These are phyloP conservation scores for Globicephala melas DNA, from an alignment of 2,113 vertebrate species.

Conservation along the genomic window DNA sequence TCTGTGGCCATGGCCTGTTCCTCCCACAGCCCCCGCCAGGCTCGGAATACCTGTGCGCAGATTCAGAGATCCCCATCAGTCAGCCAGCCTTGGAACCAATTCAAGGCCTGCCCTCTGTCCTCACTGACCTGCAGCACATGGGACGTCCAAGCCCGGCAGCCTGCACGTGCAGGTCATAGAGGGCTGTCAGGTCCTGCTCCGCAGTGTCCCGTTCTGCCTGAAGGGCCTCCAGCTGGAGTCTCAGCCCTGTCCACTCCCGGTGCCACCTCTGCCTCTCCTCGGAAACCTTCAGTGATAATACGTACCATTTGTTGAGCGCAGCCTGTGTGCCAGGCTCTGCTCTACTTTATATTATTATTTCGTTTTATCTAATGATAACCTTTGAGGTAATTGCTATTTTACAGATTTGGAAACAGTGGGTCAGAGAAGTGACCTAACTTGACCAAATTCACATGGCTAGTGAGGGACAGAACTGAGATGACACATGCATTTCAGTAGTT, in stretches of 20 bases:
- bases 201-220: conserved; percentile 81
- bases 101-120: neutral
- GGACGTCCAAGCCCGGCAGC: conserved; percentile 81
- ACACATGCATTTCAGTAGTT: neutral
- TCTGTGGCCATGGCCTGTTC: conserved; percentile 82
- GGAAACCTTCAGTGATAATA: conserved; percentile 4
- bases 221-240: conserved; percentile 86
- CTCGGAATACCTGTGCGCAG: conserved; percentile 84
- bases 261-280: conserved; percentile 76
- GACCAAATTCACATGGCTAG: neutral
- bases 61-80: conserved; percentile 3
- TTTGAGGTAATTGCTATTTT: neutral
- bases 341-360: neutral
- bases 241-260: conserved; percentile 79
- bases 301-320: neutral
- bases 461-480: neutral
- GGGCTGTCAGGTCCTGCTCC: conserved; percentile 79
- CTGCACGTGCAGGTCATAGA: conserved; percentile 75
- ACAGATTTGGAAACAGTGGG: neutral
- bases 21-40: conserved; percentile 83
- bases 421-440: neutral
- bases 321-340: neutral
- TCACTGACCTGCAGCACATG: conserved; percentile 85
- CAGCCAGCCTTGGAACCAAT: neutral
- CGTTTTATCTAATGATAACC: neutral